Evolutionary conservation across 2,113 vertebrate genomes (phyloP), one percentile per base, ranked within the genome.

Genomic region (Talpa occidentalis): DNA sequence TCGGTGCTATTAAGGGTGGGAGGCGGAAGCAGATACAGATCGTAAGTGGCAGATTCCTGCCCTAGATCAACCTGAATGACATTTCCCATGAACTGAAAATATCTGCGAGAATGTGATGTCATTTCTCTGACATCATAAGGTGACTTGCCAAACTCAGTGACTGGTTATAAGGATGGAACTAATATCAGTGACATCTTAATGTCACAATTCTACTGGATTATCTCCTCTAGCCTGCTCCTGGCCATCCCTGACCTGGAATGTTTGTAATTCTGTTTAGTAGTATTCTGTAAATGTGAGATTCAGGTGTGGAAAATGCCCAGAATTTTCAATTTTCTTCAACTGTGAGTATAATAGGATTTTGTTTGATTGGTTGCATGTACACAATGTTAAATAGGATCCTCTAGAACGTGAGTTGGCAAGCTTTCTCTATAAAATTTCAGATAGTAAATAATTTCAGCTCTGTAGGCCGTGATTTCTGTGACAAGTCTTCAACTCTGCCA

Each of bases 211-310:
- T 21, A 8, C 1, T 12, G 52, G 64, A 24, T 73, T 90, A 37
- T 72, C 72, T 70, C 28, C 40, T 73, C 44, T 4, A 2, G 14
- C 9, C 59, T 80, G 80, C 10, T 79, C 54, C 88, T 83, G 80
- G 90, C 26, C 15, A 30, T 79, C 30, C n/a, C 28, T 26, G 60
- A 62, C 26, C 26, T 22, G 54, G 54, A 40, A 30, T 67, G 30
- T 64, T 66, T 74, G n/a, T 89, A 79, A 28, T 47, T 73, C 35
- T 69, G 62, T 49, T 70, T 60, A 42, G 28, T 52, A 62, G 42
- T 21, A 1, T 56, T 85, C 37, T 95, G 91, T 93, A 72, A 60
- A 60, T 93, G 72, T 70, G 40, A 95, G 52, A 64, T 28, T 19
- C 5, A 67, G 14, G 1, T 77, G 24, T 89, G 54, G 28, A 40